Base-by-base conservation (phyloP, 2,797 vertebrate genomes). In the Kryptolebias ocellatus region DNA sequence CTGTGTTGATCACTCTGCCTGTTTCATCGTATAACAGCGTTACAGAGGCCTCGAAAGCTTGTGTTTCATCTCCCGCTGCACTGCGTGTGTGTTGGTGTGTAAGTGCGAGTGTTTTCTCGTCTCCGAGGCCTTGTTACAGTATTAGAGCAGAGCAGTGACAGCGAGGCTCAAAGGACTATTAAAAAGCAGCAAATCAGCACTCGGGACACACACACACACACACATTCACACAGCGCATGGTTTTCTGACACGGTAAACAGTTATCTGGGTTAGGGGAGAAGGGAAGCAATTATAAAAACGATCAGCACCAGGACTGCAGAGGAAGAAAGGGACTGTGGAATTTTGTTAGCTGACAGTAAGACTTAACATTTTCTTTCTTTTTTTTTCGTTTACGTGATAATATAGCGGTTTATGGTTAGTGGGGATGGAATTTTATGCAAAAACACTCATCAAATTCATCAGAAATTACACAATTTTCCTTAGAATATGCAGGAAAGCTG, bases 91-190 rank as follows among this genome's bases (percentile, higher is more conserved):
- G 28, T 76, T 53, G 74, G 56, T 64, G 42, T 69, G 31, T 50
- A 45, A 55, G 52, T 52, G 63, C 65, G 74, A 73, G 60, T 61
- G 72, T 60, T 53, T 53, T 12, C 20, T 63, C 28, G 60, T 87
- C 86, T 75, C 84, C 37, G 45, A 70, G 76, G 84, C 51, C 85
- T 84, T 51, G 64, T 89, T 87, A 84, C 73, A 67, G 75, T 73
- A 83, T 88, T 82, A 84, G 81, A 81, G 76, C 66, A 56, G 64
- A 77, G 65, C 77, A 37, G 77, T 79, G 83, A 88, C 81, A 86
- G 70, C 20, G 8, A 60, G 79, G 57, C 80, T 85, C 79, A 68
- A 58, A 72, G 76, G 84, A 81, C 74, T 57, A 72, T 73, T 78
- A 81, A 78, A 68, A 81, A 64, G 64, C 54, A 74, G 64, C 67